Conservation (phyloP, 2,888 invertebrate genomes). For the Clepsis dumicolana region DNA sequence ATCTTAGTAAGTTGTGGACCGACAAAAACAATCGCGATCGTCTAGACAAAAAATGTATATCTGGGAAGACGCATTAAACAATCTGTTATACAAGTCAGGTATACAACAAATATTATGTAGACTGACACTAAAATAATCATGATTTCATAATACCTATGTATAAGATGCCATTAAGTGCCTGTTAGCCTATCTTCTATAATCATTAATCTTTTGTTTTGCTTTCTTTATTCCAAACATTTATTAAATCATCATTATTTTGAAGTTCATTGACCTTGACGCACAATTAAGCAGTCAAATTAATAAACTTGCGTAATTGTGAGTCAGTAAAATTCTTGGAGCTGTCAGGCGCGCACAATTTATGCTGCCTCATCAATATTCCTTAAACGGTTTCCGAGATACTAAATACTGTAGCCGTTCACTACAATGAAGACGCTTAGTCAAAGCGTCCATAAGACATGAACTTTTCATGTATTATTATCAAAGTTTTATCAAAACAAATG, state of each 20-base stretch:
- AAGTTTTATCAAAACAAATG: no score
- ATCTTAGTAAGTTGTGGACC: slow-evolving; percentile 1
- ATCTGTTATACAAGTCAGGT: no score
- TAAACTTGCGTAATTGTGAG: slow-evolving; percentile 14
- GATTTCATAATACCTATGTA: no score
- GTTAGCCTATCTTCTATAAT: no score
- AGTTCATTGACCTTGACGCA: neutral
- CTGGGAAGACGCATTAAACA: neutral
- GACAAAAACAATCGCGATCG: neutral
- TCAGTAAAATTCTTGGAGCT: slow-evolving; percentile 12
- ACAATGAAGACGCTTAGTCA: slow-evolving; percentile 15
- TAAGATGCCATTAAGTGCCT: no score
- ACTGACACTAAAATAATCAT: no score
- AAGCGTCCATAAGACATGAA: slow-evolving; percentile 2
- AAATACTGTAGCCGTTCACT: slow-evolving; percentile 23
- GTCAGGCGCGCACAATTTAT: slow-evolving; percentile 30
- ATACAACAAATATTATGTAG: no score
- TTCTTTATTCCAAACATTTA: neutral
- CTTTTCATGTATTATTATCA: neutral
- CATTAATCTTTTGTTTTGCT: neutral
- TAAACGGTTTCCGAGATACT: slow-evolving; percentile 31
- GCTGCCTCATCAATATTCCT: slow-evolving; percentile 39
- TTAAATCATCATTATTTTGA: neutral
- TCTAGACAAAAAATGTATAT: neutral
- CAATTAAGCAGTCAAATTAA: slow-evolving; percentile 11